Evolutionary conservation across 2,113 vertebrate species (phyloP), one percentile per base, ranked within the genome.

Genomic region (Loxodonta africana): DNA sequence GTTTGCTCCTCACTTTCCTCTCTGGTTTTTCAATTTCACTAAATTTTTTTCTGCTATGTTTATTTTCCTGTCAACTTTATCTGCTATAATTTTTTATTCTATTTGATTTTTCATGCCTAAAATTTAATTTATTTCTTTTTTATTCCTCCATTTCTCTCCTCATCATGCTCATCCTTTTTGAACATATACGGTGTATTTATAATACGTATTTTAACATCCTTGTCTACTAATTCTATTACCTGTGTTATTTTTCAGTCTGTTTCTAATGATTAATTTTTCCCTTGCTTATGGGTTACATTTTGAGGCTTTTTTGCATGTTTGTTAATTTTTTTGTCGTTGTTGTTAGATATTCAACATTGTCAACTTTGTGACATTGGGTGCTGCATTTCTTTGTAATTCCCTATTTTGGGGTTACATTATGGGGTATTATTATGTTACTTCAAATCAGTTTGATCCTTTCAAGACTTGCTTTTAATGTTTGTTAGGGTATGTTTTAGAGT

Each of bases 311-410:
- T 67, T 67, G 26, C 25, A 30, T 67, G 65, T 28, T 3, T 67
- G 8, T 63, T 63, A 48, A 8, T 11, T 67, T 67, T 67, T 62
- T 62, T 62, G 1, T 37, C 37, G 37, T 37, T 37, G 37, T 37
- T 37, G 37, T 21, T 62, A 20, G 18, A 62, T 62, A 23, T 23
- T 62, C 60, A 62, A 20, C 60, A 62, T 62, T 53, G 5, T 82
- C 44, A 23, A 57, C 76, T 26, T 48, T 81, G 26, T 81, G 9
- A n/a, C 82, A 17, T 76, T 46, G 46, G 11, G 12, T 76, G 2
- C 3, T 94, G 18, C 28, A 41, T 86, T 69, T 90, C n/a, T 94
- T 81, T 78, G 11, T 83, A 53, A 78, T 86, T 91, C 44, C 83
- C 11, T 78, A 25, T 78, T 90, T 89, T 37, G n/a, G 41, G 8